phyloP scores from a whole-genome alignment of 1,140 invertebrate genomes.

The Drosophila orena region DNA sequence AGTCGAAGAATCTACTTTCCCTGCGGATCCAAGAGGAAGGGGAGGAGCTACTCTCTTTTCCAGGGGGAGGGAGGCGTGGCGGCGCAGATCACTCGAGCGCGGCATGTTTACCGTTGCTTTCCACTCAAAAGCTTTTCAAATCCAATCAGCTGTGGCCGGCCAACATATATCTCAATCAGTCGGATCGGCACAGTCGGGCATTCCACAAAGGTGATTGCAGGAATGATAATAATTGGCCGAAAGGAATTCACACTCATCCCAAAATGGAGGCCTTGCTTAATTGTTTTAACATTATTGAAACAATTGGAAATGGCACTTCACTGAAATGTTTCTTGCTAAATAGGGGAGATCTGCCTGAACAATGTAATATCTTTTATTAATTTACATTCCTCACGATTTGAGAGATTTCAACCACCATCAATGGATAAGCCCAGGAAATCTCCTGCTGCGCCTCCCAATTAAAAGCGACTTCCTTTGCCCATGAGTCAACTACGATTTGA shows the following conservation, averaged over 20 bases:
- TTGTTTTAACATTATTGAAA: too few species aligned
- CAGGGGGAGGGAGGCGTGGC: constrained; percentile 2
- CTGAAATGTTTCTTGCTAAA: too few species aligned
- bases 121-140: constrained; percentile 35
- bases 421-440: neutral
- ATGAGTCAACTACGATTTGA: constrained; percentile 28
- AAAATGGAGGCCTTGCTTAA: neutral
- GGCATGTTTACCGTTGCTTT: constrained; percentile 52
- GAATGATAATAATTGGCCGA: neutral
- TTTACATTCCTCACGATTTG: neutral
- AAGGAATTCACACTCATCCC: neutral
- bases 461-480: constrained; percentile 27
- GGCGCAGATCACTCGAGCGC: constrained; percentile 56
- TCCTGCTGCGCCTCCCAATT: constrained; percentile 21
- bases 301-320: too few species aligned
- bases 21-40: constrained; percentile 16
- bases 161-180: constrained; percentile 13
- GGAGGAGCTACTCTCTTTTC: constrained; percentile 20
- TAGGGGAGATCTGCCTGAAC: too few species aligned
- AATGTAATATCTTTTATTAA: neutral
- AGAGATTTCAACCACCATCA: neutral
- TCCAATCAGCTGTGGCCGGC: constrained; percentile 44
- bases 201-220: neutral
- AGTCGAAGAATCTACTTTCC: constrained; percentile 64
- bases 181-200: constrained; percentile 12